These are phyloP conservation scores for Dasypogon diadema DNA, from an alignment of 2,888 invertebrate genomes.

Conservation along the genomic window DNA sequence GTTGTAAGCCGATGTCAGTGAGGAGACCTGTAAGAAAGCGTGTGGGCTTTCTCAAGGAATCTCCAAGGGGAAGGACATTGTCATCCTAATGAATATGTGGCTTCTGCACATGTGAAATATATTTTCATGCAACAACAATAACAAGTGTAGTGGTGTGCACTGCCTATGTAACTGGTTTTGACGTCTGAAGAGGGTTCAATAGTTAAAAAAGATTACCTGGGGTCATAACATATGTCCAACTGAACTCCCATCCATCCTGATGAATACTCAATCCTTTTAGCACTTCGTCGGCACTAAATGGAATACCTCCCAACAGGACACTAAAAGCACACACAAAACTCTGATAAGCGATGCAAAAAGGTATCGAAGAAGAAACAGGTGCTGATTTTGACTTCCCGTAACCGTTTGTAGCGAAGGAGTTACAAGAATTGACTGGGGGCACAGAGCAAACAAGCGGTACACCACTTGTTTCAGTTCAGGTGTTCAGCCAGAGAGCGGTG, in stretches of 20 bases:
- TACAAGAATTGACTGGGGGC: slow-evolving; percentile 23
- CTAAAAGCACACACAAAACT: not conserved
- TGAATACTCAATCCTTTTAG: not conserved
- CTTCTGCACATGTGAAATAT: slow-evolving; percentile 39
- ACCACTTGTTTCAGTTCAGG: slow-evolving; percentile 19
- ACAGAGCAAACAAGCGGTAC: not conserved
- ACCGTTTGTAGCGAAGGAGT: slow-evolving; percentile 11
- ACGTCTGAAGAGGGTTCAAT: not conserved
- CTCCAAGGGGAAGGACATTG: not conserved
- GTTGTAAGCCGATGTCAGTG: not conserved
- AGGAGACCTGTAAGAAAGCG: not conserved
- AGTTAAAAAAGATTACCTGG: slow-evolving; percentile 62
- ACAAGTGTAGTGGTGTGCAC: not conserved
- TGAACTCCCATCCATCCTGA: slow-evolving; percentile 64
- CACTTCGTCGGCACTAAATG: not conserved
- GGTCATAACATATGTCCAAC: slow-evolving; percentile 68
- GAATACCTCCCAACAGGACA: not conserved
- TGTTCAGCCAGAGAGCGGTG: not conserved
- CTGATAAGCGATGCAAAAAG: not conserved
- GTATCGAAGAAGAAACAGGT: not conserved
- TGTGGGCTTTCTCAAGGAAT: not conserved
- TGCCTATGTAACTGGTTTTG: slow-evolving; percentile 23
- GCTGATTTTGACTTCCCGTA: not conserved
- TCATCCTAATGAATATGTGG: slow-evolving; percentile 6
- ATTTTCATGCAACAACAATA: slow-evolving; percentile 10